Evolutionary conservation across 2,797 vertebrate species (phyloP), one percentile per base, ranked within the genome.

Genomic region (Phalloptychus januarius): DNA sequence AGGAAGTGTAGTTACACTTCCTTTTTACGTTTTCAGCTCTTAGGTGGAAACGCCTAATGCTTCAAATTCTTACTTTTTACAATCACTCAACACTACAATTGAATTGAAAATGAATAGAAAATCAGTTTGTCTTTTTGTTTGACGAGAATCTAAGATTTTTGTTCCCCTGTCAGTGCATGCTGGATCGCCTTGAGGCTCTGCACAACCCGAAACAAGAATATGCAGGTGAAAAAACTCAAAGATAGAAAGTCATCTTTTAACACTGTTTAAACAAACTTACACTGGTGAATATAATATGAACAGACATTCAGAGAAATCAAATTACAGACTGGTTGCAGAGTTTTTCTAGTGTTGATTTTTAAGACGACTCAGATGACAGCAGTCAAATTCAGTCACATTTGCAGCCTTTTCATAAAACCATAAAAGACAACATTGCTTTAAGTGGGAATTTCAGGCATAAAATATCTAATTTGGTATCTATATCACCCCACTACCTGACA

Each of bases 181-280:
- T 83, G 83, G 56, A 83, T 46, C 50, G 79, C 78, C 77, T 82
- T 54, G 78, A 77, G 85, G 78, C 78, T 84, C 33, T 48, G 58
- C 48, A 67, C 82, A 38, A 76, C 38, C 16, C 36, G 3, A 36
- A 72, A 76, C 83, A 85, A 80, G 91, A 90, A 86, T 42, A 80
- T 71, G 71, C 83, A 86, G 83, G 87, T 85, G 63, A 74, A 79
- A 81, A 76, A 75, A 81, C 54, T 74, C 72, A 89, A 87, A 85
- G 80, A 82, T 79, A 83, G 28, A 71, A 85, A 88, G 83, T 78
- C 38, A 1, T 33, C 75, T 28, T 72, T 71, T 82, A 83, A 73
- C 48, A 20, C 72, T 79, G 71, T 33, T 52, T 86, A 87, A 91
- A 93, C 83, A 91, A 77, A 58, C 63, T 74, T 46, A 63, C 54